These are phyloP conservation scores for Rallus crepitans DNA, from an alignment of 2,797 vertebrate species.

Conservation along the genomic window DNA sequence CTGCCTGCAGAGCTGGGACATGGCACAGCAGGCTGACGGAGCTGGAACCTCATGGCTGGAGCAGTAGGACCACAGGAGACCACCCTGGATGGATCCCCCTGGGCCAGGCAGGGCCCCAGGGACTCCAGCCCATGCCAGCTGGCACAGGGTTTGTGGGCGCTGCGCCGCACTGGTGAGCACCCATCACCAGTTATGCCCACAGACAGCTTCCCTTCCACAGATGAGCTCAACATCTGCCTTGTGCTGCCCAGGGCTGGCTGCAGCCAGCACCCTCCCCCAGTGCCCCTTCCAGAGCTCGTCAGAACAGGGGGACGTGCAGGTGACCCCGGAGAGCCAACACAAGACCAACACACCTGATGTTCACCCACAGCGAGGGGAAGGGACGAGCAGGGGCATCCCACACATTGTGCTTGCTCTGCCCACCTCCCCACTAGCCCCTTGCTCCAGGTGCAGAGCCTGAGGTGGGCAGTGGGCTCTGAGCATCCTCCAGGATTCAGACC, in stretches of 20 bases:
- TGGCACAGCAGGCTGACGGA: rapidly evolving
- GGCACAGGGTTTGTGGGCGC: background rate
- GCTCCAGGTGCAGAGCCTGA: rapidly evolving
- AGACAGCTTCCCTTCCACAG: background rate
- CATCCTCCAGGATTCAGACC: background rate
- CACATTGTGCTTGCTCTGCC: rapidly evolving
- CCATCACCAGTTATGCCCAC: background rate
- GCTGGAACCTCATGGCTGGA: rapidly evolving
- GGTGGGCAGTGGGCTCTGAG: rapidly evolving
- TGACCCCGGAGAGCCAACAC: rapidly evolving
- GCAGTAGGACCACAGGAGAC: rapidly evolving
- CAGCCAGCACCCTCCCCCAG: rapidly evolving
- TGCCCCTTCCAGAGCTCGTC: background rate
- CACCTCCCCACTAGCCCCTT: rapidly evolving
- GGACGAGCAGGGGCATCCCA: background rate
- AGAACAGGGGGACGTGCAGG: background rate
- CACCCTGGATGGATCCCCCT: background rate
- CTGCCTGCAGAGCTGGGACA: background rate
- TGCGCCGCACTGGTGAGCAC: background rate
- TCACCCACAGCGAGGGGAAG: background rate
- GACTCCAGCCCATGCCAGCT: background rate
- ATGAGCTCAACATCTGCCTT: background rate
- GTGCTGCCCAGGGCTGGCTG: rapidly evolving
- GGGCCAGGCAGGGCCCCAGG: background rate
- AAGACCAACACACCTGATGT: background rate